phyloP scores from a whole-genome alignment of 1,140 invertebrate species.

The Habropoda laboriosa region DNA sequence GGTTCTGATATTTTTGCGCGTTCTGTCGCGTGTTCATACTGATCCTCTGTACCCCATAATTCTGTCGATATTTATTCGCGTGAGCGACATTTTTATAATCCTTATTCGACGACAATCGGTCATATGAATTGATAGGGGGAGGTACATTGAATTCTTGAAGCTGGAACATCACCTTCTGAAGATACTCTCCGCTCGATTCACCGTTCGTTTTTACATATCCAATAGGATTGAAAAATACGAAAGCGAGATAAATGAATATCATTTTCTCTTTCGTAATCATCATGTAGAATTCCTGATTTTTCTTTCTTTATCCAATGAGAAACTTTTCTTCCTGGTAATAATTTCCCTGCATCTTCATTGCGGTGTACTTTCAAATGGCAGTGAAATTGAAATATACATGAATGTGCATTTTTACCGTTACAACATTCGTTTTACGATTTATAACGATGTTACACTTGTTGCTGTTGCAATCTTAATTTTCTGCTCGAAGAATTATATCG shows the following conservation, averaged over 20 bases:
- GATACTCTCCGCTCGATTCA: slow-evolving; percentile 71
- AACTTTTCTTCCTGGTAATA: neutral
- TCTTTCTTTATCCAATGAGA: neutral
- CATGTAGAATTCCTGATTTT: neutral
- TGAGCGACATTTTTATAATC: slow-evolving; percentile 3
- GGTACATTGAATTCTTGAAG: slow-evolving; percentile 65
- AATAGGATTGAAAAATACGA: slow-evolving; percentile 29
- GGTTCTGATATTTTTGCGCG: neutral
- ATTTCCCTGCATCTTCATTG: neutral
- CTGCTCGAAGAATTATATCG: neutral
- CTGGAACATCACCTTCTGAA: slow-evolving; percentile 69
- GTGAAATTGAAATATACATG: no score
- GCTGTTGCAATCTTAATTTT: neutral
- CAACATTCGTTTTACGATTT: neutral
- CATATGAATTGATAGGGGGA: slow-evolving; percentile 4
- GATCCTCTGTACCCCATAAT: slow-evolving; percentile 28
- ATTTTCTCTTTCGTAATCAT: slow-evolving; percentile 23
- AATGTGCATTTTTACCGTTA: neutral
- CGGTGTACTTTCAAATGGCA: neutral
- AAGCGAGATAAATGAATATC: slow-evolving; percentile 24
- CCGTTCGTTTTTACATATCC: slow-evolving; percentile 4
- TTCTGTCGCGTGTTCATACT: slow-evolving; percentile 5
- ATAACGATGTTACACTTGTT: neutral
- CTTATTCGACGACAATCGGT: slow-evolving; percentile 17
- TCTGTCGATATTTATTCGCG: neutral